Conservation (phyloP, 1,140 invertebrate species). For the Ceratitis capitata region DNA sequence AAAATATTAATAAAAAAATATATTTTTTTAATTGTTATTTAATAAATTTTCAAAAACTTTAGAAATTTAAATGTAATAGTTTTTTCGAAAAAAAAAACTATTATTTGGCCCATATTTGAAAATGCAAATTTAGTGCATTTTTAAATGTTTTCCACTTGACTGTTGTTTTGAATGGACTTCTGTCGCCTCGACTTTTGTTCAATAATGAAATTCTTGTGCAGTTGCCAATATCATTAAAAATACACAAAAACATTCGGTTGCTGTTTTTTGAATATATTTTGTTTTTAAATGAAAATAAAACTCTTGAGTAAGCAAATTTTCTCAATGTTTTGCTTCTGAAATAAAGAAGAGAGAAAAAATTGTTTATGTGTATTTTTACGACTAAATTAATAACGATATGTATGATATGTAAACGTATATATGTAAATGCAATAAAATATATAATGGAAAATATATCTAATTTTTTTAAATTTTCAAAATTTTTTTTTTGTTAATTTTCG, state of each 20-base stretch:
- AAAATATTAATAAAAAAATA: too few species aligned
- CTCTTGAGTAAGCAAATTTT: background rate
- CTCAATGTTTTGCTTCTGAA: background rate
- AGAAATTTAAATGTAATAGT: too few species aligned
- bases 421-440: too few species aligned
- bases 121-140: too few species aligned
- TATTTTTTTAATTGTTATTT: too few species aligned
- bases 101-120: too few species aligned
- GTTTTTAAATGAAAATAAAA: background rate
- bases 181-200: background rate
- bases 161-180: conserved; percentile 11
- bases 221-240: background rate
- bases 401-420: too few species aligned
- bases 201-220: conserved; percentile 22
- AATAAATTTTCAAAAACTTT: too few species aligned
- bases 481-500: too few species aligned
- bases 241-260: background rate
- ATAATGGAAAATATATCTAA: too few species aligned
- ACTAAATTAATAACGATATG: background rate
- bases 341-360: background rate
- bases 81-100: too few species aligned
- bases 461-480: too few species aligned
- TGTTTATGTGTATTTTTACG: background rate
- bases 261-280: background rate
- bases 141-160: background rate